Conservation (phyloP, 1,140 invertebrate species). For the Heliconius hewitsoni region DNA sequence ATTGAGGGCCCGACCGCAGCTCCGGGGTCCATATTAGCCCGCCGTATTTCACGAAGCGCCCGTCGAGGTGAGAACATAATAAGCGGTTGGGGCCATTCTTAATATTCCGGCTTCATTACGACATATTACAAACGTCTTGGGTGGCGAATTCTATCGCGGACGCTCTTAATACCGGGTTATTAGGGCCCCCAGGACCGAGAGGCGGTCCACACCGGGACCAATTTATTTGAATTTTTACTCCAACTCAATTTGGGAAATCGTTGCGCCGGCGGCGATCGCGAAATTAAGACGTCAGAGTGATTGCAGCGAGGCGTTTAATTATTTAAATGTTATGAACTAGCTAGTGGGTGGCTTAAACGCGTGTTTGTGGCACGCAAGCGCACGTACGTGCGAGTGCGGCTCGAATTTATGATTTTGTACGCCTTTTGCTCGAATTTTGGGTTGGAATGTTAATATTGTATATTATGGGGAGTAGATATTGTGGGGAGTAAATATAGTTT, state of each 20-base stretch:
- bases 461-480: not conserved
- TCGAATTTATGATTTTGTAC: conserved; percentile 63
- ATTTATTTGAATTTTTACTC: conserved; percentile 81
- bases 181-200: conserved; percentile 60
- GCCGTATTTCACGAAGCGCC: conserved; percentile 74
- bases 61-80: conserved; percentile 80
- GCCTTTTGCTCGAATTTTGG: conserved; percentile 15
- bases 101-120: conserved; percentile 80
- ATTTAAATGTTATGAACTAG: conserved; percentile 79
- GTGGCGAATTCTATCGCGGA: conserved; percentile 80
- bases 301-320: conserved; percentile 78
- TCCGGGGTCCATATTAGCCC: conserved; percentile 68
- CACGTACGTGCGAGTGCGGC: conserved; percentile 65
- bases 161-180: conserved; percentile 76
- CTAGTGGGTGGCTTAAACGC: conserved; percentile 70
- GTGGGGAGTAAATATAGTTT: not conserved
- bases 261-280: conserved; percentile 72
- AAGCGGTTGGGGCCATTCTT: conserved; percentile 79
- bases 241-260: conserved; percentile 80
- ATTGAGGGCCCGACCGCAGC: conserved; percentile 49
- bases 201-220: conserved; percentile 60
- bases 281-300: conserved; percentile 81
- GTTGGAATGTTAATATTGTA: not conserved
- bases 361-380: conserved; percentile 65
- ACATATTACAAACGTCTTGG: conserved; percentile 80